Base-by-base conservation (phyloP, 2,888 invertebrate species). In the Ennomos fuscantarius region DNA sequence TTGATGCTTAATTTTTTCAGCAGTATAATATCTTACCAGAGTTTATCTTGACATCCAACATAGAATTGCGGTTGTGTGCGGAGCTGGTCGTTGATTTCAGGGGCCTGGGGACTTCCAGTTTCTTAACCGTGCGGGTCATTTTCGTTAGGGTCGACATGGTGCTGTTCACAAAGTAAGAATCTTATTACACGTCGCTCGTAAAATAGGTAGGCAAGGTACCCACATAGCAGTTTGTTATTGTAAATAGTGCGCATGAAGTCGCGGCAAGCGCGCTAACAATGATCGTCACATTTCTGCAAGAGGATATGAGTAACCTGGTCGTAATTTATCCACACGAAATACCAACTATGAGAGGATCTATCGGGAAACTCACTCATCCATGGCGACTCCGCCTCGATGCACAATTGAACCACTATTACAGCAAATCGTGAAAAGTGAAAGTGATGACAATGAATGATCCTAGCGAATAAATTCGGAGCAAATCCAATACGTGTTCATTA, bases 81-180 rank as follows among this genome's bases (percentile, higher is more conserved):
- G 90, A 86, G 78, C 93, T 93, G 70, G 94, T 93, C 68, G 93
- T 92, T 68, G 90, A 89, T 89, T 95, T 96, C 69, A 95, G 89
- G 76, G 95, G 95, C 85, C 95, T 93, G 72, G 96, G 95, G 79
- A 95, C 94, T 88, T 96, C 95, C 74, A 95, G 92, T 90, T 95
- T 95, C 87, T 95, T 95, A 60, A 94, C 94, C 75, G 94, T 94
- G 87, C 95, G 93, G 87, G 94, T 94, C 88, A 94, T 93, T 93
- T 94, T 94, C 90, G 92, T 92, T 82, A 90, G 84, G 87, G 93
- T 92, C 90, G 93, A 91, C 93, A 92, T 93, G 85, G 87, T 91
- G 89, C 88, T 89, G 74, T 79, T 64, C 72, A 62, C 70, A 63
- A 58, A 42, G 45, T 43, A 44, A 45, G 12, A 44, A 32, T 35